phyloP scores from a whole-genome alignment of 2,888 invertebrate genomes.

The Pristionchus arcanus region DNA sequence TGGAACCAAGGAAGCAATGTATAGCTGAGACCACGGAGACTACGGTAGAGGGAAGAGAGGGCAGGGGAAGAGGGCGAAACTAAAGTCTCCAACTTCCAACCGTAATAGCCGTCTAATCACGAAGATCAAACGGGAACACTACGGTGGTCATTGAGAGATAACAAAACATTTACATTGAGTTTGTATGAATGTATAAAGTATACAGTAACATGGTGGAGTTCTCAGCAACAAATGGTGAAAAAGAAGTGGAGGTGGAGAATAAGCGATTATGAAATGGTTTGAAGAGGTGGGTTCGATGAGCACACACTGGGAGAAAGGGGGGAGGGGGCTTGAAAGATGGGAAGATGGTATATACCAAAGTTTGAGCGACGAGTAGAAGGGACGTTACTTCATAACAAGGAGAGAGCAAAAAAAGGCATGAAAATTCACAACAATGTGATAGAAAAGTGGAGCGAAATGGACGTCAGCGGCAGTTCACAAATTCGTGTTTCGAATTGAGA shows the following conservation, averaged over 20 bases:
- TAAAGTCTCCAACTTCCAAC: background rate
- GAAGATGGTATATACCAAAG: background rate
- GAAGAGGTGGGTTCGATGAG: background rate
- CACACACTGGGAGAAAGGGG: background rate
- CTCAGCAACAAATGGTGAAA: background rate
- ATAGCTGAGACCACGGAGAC: constrained; percentile 33
- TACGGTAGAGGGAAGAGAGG: constrained; percentile 9
- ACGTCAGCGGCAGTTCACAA: background rate
- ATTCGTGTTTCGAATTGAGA: background rate
- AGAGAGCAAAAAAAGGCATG: background rate
- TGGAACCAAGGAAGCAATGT: background rate
- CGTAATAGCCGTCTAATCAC: too few species aligned
- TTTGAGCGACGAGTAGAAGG: background rate
- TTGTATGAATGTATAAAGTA: constrained; percentile 43
- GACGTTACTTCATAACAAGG: constrained; percentile 13
- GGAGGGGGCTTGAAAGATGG: background rate
- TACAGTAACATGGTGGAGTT: constrained; percentile 48
- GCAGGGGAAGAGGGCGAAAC: background rate
- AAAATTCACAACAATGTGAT: constrained; percentile 8
- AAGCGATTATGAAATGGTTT: background rate
- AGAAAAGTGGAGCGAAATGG: background rate
- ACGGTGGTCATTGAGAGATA: constrained; percentile 21
- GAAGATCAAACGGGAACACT: background rate
- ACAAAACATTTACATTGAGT: constrained; percentile 54
- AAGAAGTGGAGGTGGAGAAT: background rate